These are phyloP conservation scores for Heliocidaris tuberculata DNA, from an alignment of 35 echinoderm and acorn worm genomes.

Conservation along the genomic window DNA sequence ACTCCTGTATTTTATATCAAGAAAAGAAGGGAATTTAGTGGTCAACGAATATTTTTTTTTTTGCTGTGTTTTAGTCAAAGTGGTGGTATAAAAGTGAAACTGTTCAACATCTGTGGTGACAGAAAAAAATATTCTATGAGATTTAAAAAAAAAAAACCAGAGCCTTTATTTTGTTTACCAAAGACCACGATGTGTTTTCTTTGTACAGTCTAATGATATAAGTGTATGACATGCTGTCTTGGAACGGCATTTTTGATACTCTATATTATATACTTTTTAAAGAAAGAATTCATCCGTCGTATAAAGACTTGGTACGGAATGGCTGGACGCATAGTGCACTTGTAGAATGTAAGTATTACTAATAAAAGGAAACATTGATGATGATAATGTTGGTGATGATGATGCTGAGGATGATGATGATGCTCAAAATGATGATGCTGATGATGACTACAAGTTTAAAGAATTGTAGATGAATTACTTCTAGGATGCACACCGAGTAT, in stretches of 20 bases:
- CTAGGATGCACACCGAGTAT: conserved; percentile 25
- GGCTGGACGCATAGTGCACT: conserved; percentile 26
- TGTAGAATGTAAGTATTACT: conserved; percentile 43
- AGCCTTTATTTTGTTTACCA: conserved; percentile 46
- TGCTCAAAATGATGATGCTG: neutral
- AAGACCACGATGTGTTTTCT: conserved; percentile 44
- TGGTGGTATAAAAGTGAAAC: conserved; percentile 32
- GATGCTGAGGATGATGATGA: neutral
- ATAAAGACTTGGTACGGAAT: conserved; percentile 14
- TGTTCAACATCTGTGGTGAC: conserved; percentile 43
- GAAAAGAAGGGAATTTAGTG: neutral
- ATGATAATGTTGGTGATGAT: neutral
- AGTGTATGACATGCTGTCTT: conserved; percentile 33
- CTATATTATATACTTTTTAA: conserved; percentile 47
- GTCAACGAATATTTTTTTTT: conserved; percentile 31
- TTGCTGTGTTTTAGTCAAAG: conserved; percentile 10
- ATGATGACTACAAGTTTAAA: conserved; percentile 18
- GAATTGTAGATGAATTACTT: conserved; percentile 22
- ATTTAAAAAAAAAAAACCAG: conserved; percentile 34
- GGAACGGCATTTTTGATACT: conserved; percentile 31
- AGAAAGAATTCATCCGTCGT: conserved; percentile 39
- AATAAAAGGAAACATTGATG: conserved; percentile 29
- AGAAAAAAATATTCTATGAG: conserved; percentile 35
- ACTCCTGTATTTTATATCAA: conserved; percentile 12
- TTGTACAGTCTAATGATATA: conserved; percentile 34